These are phyloP conservation scores for Yoshiicerus persimilis DNA, from an alignment of 1,140 invertebrate genomes.

Conservation along the genomic window DNA sequence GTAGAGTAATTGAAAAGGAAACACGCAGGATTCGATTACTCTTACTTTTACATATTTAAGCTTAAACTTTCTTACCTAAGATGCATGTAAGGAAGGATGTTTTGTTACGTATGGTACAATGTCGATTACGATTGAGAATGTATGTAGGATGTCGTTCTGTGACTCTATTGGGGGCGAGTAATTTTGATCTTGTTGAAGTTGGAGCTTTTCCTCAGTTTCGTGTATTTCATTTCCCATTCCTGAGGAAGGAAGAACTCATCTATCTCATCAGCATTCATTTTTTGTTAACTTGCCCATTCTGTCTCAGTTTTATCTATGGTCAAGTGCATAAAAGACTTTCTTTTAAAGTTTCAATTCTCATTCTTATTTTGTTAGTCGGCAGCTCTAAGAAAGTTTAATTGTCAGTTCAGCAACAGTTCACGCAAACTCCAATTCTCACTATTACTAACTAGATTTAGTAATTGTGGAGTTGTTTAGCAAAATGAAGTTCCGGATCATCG, in stretches of 20 bases:
- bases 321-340: constrained; percentile 20
- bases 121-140: neutral
- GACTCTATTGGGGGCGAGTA: neutral
- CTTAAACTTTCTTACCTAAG: neutral
- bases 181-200: neutral
- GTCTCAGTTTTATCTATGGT: neutral
- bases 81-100: neutral
- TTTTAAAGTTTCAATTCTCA: neutral
- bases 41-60: neutral
- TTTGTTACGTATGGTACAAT: neutral
- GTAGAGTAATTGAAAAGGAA: neutral
- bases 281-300: neutral
- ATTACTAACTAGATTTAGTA: constrained; percentile 1
- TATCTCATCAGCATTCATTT: constrained; percentile 3
- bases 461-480: neutral
- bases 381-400: neutral
- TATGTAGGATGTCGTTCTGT: neutral
- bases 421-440: neutral
- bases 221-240: neutral
- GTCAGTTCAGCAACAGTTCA: too few species aligned
- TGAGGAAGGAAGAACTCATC: neutral
- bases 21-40: neutral
- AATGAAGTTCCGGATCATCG: neutral
- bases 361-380: neutral
- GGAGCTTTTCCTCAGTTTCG: neutral